phyloP scores from a whole-genome alignment of 2,888 invertebrate species.

The Saturnia japonica region DNA sequence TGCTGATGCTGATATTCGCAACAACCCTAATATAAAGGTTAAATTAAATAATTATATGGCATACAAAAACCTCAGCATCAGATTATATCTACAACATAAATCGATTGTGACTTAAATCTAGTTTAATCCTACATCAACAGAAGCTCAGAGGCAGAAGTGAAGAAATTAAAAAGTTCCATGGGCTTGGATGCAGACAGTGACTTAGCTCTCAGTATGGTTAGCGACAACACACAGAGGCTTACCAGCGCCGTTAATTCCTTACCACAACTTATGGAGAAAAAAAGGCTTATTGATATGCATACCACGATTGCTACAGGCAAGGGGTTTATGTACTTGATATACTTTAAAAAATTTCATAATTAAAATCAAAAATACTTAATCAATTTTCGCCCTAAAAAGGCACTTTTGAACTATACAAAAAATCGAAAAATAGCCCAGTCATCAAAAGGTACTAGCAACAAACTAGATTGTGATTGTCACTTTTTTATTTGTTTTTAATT shows the following conservation, averaged over 20 bases:
- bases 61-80: background rate
- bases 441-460: too few relatives aligned
- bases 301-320: conserved; percentile 97
- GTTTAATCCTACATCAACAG: conserved; percentile 35
- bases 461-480: too few relatives aligned
- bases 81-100: background rate
- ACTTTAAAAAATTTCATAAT: background rate
- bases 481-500: too few relatives aligned
- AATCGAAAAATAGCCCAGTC: too few relatives aligned
- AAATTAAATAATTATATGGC: background rate
- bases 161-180: conserved; percentile 96
- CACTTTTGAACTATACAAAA: too few relatives aligned
- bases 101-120: background rate
- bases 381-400: too few relatives aligned
- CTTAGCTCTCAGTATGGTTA: conserved; percentile 91
- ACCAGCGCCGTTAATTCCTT: conserved; percentile 97
- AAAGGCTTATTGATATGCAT: conserved; percentile 98
- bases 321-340: background rate
- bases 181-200: conserved; percentile 95
- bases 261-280: conserved; percentile 88
- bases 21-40: too few relatives aligned
- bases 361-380: too few relatives aligned
- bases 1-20: too few relatives aligned
- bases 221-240: conserved; percentile 95
- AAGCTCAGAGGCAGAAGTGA: conserved; percentile 97